A percentile compares a stretch with the other conserved stretches of the same genome.
Conservation (phyloP, 2,113 vertebrate species). For the Cryptotis parvus region DNA sequence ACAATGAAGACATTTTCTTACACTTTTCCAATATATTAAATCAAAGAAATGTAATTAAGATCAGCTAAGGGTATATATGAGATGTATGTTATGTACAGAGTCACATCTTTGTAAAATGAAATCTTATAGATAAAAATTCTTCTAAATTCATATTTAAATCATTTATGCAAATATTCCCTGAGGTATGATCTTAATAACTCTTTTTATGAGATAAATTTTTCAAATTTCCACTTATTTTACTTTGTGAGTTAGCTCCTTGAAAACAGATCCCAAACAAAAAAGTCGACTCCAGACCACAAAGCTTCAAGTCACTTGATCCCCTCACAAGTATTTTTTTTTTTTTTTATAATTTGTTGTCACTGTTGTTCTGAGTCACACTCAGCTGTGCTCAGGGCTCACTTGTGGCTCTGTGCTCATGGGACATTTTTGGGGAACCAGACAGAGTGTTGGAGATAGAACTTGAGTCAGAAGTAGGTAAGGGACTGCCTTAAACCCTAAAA, state of each 20-base stretch:
- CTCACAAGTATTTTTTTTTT: not conserved
- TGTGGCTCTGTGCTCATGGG: too few relatives aligned
- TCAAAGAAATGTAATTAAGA: not conserved
- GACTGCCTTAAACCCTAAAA: too few relatives aligned
- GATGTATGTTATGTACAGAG: not conserved
- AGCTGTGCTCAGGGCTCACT: too few relatives aligned
- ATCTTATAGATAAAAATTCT: constrained; percentile 3
- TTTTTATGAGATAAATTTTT: constrained; percentile 71
- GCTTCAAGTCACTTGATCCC: not conserved
- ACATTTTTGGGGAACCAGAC: too few relatives aligned
- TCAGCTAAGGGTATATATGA: not conserved
- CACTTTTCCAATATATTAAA: not conserved
- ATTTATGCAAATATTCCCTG: constrained; percentile 56
- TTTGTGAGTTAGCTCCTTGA: not conserved
- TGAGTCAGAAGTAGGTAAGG: too few relatives aligned
- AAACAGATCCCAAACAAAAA: constrained; percentile 30
- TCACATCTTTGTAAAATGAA: not conserved
- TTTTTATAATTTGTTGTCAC: too few relatives aligned
- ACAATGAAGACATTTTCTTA: not conserved
- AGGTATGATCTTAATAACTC: constrained; percentile 52
- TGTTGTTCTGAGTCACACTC: too few relatives aligned
- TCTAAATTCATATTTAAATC: constrained; percentile 50
- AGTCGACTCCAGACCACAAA: too few relatives aligned
- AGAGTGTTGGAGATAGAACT: too few relatives aligned
- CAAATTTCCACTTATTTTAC: constrained; percentile 42